phyloP scores from a whole-genome alignment of 2,113 vertebrate genomes.

The Parus major region DNA sequence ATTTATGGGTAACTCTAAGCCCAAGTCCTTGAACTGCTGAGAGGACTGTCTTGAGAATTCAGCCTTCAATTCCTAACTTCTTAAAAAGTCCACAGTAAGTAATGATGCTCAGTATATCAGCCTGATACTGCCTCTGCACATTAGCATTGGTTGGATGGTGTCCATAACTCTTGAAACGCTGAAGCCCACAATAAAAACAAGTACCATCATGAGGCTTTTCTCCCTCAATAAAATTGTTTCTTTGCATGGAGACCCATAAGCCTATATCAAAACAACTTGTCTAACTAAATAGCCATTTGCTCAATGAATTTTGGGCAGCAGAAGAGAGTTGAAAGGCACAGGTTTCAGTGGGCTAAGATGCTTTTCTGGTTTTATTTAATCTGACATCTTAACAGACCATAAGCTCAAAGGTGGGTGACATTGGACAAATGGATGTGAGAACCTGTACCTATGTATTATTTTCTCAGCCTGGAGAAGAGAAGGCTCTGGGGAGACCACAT shows the following conservation, averaged over 20 bases:
- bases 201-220: not conserved
- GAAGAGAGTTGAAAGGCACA: not conserved
- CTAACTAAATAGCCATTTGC: not conserved
- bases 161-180: slow-evolving; percentile 33
- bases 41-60: slow-evolving; percentile 41
- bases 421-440: not conserved
- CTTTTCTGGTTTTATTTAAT: not conserved
- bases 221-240: not conserved
- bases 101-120: slow-evolving; percentile 53
- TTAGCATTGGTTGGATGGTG: slow-evolving; percentile 4
- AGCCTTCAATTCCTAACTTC: slow-evolving; percentile 33
- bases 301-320: not conserved
- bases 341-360: not conserved
- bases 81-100: slow-evolving; percentile 50
- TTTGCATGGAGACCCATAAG: not conserved
- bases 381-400: not conserved
- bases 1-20: slow-evolving; percentile 20
- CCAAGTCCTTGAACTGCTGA: slow-evolving; percentile 26
- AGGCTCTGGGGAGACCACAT: not conserved
- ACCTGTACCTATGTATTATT: not conserved
- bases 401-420: fast-evolving
- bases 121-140: not conserved
- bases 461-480: not conserved
- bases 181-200: slow-evolving; percentile 19
- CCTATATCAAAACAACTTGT: not conserved